Conservation (phyloP, 2,888 invertebrate genomes). For the Cryptus viduatorius region DNA sequence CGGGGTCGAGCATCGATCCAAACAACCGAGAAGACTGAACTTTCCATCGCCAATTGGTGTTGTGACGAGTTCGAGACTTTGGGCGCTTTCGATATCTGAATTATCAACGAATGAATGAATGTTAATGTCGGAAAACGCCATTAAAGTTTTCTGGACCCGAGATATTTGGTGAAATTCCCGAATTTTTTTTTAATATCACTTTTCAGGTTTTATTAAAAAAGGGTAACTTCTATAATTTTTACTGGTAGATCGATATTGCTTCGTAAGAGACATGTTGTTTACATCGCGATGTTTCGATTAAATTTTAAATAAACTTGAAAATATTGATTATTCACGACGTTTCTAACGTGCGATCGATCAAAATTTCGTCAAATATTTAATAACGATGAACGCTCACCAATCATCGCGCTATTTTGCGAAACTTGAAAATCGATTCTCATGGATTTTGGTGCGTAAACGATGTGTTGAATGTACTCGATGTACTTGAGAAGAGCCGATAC, state of each 20-base stretch:
- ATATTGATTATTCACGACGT: neutral
- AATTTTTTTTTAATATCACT: no score
- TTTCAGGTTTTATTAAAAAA: no score
- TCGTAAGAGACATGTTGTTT: no score
- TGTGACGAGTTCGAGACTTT: slow-evolving; percentile 90
- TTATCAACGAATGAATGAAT: neutral
- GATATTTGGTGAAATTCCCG: no score
- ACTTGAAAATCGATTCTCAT: slow-evolving; percentile 93
- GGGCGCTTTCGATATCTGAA: slow-evolving; percentile 93
- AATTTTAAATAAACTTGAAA: no score
- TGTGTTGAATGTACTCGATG: slow-evolving; percentile 91
- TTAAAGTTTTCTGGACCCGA: no score
- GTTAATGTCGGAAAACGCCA: neutral
- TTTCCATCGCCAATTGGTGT: slow-evolving; percentile 86
- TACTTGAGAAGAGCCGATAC: slow-evolving; percentile 94
- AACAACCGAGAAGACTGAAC: slow-evolving; percentile 88
- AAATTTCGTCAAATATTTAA: neutral
- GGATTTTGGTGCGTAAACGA: slow-evolving; percentile 91
- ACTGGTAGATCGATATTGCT: no score
- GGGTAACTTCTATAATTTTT: no score
- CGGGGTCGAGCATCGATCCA: slow-evolving; percentile 90
- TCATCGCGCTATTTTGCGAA: slow-evolving; percentile 92
- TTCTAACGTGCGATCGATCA: neutral
- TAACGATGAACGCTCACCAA: slow-evolving; percentile 87
- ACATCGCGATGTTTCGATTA: no score